Evolutionary conservation across 2,888 invertebrate genomes (phyloP).

Genomic region (Amorpha juglandis): DNA sequence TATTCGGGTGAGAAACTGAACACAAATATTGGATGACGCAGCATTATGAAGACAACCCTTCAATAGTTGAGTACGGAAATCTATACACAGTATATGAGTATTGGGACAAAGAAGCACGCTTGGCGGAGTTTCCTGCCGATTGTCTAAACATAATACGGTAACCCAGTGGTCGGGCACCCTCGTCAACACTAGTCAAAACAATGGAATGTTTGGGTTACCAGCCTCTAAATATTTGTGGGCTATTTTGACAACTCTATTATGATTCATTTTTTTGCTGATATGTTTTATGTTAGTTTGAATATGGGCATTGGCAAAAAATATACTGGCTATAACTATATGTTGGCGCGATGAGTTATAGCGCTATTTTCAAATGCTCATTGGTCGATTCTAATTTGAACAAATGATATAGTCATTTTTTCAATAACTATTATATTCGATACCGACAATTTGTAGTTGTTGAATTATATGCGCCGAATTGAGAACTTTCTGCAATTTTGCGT

Average conservation of each 20-base stretch:
- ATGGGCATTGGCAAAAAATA: background rate
- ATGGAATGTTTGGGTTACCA: slow-evolving; percentile 31
- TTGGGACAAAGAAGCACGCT: slow-evolving; percentile 25
- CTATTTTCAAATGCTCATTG: too few relatives aligned
- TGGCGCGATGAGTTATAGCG: too few relatives aligned
- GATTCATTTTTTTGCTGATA: background rate
- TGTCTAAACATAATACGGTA: slow-evolving; percentile 41
- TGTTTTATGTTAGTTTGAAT: background rate
- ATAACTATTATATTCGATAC: too few relatives aligned
- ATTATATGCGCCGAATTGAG: too few relatives aligned
- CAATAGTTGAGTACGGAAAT: slow-evolving; percentile 3
- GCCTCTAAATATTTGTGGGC: background rate
- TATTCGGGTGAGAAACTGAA: slow-evolving; percentile 23
- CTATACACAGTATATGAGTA: background rate
- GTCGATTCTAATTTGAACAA: too few relatives aligned
- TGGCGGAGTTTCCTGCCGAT: slow-evolving; percentile 32
- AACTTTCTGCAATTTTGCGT: too few relatives aligned
- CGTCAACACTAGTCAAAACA: slow-evolving; percentile 42
- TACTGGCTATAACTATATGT: background rate
- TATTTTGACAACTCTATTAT: background rate
- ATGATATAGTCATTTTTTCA: too few relatives aligned
- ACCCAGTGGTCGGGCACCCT: slow-evolving; percentile 19
- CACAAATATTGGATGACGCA: slow-evolving; percentile 8
- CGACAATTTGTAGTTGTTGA: too few relatives aligned
- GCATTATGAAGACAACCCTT: slow-evolving; percentile 7